These are phyloP conservation scores for Yponomeuta evonymella DNA, from an alignment of 2,888 invertebrate genomes.

Conservation along the genomic window DNA sequence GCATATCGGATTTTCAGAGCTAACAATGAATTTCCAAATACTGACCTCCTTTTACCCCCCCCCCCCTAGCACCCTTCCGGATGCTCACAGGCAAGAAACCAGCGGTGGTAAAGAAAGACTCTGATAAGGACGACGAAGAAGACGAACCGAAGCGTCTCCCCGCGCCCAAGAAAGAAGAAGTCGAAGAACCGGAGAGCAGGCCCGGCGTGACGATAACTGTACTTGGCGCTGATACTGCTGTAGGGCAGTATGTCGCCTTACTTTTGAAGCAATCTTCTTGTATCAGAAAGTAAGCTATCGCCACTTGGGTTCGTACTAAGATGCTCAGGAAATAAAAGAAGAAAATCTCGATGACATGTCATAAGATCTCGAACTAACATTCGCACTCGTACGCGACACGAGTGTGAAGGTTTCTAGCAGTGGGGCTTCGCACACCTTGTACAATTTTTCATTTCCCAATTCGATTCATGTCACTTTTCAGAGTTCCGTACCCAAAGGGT, in stretches of 20 bases:
- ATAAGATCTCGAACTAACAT: too few relatives aligned
- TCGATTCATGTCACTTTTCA: too few relatives aligned
- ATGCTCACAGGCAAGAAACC: constrained; percentile 3
- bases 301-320: not conserved
- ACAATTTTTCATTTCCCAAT: too few relatives aligned
- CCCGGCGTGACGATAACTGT: constrained; percentile 62
- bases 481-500: too few relatives aligned
- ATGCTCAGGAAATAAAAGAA: not conserved
- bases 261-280: constrained; percentile 74
- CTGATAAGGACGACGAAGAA: not conserved
- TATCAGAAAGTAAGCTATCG: constrained; percentile 53
- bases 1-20: too few relatives aligned
- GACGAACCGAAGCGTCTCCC: constrained; percentile 12
- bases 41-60: not conserved
- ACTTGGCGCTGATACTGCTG: constrained; percentile 68
- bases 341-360: too few relatives aligned
- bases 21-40: too few relatives aligned
- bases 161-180: constrained; percentile 36
- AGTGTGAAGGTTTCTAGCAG: too few relatives aligned
- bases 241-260: constrained; percentile 67
- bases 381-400: too few relatives aligned
- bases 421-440: too few relatives aligned
- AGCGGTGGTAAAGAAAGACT: not conserved
- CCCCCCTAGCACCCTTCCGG: constrained; percentile 14
- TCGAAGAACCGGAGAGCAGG: constrained; percentile 39